These are phyloP conservation scores for Lucifuga dentata DNA, from an alignment of 2,113 vertebrate genomes.

Conservation along the genomic window DNA sequence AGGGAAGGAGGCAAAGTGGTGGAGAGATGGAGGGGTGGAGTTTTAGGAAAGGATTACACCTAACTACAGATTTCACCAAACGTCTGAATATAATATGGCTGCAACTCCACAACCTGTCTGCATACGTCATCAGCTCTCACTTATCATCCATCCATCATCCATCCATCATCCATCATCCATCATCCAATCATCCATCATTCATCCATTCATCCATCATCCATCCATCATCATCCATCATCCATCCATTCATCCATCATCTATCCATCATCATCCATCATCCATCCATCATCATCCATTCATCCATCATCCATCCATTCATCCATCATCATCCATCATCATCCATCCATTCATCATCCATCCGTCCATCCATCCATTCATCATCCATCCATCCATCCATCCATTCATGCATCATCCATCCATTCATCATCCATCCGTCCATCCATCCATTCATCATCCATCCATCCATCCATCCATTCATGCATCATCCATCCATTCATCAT, in stretches of 20 bases:
- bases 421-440: no score
- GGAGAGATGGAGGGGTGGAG: constrained; percentile 1
- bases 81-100: background rate
- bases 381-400: constrained; percentile 71
- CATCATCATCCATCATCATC: no score
- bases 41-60: constrained; percentile 35
- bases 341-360: background rate
- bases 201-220: no score
- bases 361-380: no score
- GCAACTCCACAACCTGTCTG: background rate
- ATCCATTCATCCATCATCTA: constrained; percentile 6
- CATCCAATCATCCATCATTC: no score
- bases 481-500: no score
- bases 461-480: constrained; percentile 9
- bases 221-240: no score
- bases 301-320: no score
- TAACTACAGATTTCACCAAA: constrained; percentile 27
- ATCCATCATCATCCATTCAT: background rate
- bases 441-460: constrained; percentile 90
- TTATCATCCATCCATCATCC: background rate
- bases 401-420: no score
- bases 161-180: no score
- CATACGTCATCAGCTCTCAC: no score
- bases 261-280: no score
- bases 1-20: background rate